Evolutionary conservation across 2,797 vertebrate species (phyloP), one percentile per base, ranked within the genome.

Genomic region (Ctenopoma kingsleyae): DNA sequence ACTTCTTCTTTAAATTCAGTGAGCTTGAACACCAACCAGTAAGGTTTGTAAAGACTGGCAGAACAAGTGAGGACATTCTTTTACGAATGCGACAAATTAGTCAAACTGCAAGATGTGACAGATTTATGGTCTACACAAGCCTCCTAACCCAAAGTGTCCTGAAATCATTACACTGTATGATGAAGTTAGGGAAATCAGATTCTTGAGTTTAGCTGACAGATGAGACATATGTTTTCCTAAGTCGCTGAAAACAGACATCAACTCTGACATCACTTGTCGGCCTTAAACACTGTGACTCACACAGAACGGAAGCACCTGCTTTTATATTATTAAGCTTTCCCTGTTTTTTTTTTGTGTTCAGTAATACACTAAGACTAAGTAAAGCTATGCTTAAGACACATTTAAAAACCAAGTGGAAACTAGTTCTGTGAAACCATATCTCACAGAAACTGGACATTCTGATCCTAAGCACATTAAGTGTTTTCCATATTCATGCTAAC

Each of bases 301-400:
- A 44, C 32, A 23, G 38, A 59, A 22, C 56, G 68, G 73, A 80
- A 76, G 32, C 69, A 71, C 70, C 77, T 76, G 81, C 64, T 66
- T 36, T 15, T 49, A 43, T 61, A 56, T 65, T 41, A 60, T 32
- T 56, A 48, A 76, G 56, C 38, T 19, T 52, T 73, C n/a, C 51
- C 41, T 43, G 43, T 43, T 43, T 41, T 40, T 15, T 38, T 38
- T 38, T 36, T 25, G 23, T 32, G 7, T 32, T 32, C 36, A 38
- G 36, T 38, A 12, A 8, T 38, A 38, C 7, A 32, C 15, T 7
- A 43, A 43, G 15, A 43, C 16, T 41, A 5, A 15, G 38, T 36
- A 36, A 36, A 36, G 38, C 13, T 25, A 43, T 6, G 7, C 13
- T 12, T 16, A 41, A 16, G 13, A 41, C 1, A 12, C 36, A 41